A percentile compares a stretch with the other conserved stretches of the same genome.
Evolutionary conservation across 2,113 vertebrate species (phyloP).

Genomic region (Podocnemis expansa): DNA sequence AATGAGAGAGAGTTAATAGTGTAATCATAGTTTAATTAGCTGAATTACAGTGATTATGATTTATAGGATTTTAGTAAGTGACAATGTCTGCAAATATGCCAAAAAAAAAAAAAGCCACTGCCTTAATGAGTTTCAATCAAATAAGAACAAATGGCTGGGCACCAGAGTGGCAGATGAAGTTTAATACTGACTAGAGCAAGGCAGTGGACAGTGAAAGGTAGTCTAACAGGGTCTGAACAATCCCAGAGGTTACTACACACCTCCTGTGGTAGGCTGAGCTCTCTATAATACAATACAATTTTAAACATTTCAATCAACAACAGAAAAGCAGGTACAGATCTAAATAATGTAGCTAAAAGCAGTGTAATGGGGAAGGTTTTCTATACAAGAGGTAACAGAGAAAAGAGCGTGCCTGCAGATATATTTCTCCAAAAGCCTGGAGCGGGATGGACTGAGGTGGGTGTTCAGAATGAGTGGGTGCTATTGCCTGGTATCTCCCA

Average conservation of each 20-base stretch:
- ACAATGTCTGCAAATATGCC: neutral
- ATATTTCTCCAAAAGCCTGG: neutral
- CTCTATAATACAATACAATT: neutral
- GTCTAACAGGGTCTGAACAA: neutral
- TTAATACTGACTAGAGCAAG: neutral
- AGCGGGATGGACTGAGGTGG: neutral
- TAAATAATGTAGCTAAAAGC: neutral
- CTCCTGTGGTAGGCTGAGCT: neutral
- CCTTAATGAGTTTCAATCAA: neutral
- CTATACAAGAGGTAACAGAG: neutral
- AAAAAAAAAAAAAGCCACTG: neutral
- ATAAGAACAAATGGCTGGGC: neutral
- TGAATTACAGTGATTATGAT: neutral
- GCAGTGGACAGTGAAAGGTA: neutral
- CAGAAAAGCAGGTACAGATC: neutral
- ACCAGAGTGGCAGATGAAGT: neutral
- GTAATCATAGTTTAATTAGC: neutral
- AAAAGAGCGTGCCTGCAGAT: neutral
- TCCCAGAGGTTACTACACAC: neutral
- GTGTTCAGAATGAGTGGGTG: neutral
- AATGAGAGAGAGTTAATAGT: neutral
- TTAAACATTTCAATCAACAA: neutral
- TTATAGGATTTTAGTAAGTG: neutral
- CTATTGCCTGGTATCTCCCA: neutral
- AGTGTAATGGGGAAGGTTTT: neutral